Evolutionary conservation across 2,797 vertebrate genomes (phyloP).

Genomic region (Hapalemur alaotrensis): DNA sequence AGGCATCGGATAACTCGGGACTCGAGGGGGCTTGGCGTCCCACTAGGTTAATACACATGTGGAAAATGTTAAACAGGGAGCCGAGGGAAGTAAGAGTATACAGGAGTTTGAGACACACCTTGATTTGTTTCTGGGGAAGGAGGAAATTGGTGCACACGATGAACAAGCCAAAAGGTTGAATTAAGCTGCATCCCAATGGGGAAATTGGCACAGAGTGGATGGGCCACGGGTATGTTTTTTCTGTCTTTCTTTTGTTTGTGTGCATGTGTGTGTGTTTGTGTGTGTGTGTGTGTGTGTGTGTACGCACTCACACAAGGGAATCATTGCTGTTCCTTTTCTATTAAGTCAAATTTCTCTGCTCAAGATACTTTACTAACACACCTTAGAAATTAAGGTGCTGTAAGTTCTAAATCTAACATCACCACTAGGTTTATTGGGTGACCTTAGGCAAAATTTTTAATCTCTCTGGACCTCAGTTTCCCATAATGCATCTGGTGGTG

Average conservation of each 20-base stretch:
- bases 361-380: not conserved
- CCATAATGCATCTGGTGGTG: not conserved
- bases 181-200: constrained; percentile 57
- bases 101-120: constrained; percentile 80
- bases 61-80: constrained; percentile 80
- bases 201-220: not conserved
- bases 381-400: not conserved
- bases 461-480: not conserved
- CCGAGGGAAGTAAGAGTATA: constrained; percentile 71
- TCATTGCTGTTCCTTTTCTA: not conserved
- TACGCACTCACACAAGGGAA: not conserved
- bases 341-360: not conserved
- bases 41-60: constrained; percentile 75
- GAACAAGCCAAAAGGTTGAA: constrained; percentile 77
- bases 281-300: not conserved
- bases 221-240: not conserved
- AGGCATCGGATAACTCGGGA: constrained; percentile 58
- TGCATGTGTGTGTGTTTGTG: not conserved
- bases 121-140: constrained; percentile 77
- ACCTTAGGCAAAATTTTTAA: not conserved
- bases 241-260: not conserved
- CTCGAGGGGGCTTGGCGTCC: not conserved
- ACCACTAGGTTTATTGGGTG: not conserved
- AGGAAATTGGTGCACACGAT: constrained; percentile 75
- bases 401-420: not conserved